These are phyloP conservation scores for Macrochelys suwanniensis DNA, from an alignment of 2,797 vertebrate species.

Conservation along the genomic window DNA sequence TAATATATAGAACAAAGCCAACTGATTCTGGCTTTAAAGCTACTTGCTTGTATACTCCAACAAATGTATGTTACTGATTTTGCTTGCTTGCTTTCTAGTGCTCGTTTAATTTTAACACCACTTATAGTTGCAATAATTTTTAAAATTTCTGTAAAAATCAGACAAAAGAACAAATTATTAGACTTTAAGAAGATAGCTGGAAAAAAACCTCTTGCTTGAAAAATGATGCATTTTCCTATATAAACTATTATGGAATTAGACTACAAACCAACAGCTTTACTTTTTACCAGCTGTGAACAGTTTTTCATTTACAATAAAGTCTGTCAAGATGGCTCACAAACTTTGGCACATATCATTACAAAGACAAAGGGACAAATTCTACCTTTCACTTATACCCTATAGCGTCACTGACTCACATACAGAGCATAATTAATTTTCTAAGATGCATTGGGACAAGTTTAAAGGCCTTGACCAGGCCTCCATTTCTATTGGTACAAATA, in stretches of 20 bases:
- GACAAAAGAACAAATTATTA: neutral
- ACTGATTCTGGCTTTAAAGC: neutral
- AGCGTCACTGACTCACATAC: neutral
- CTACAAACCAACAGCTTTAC: neutral
- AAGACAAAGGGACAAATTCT: neutral
- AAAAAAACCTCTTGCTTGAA: neutral
- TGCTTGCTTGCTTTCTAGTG: neutral
- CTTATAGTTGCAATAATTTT: neutral
- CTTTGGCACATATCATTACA: neutral
- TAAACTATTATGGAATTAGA: neutral
- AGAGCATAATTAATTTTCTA: neutral
- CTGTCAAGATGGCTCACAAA: neutral
- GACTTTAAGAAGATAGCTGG: neutral
- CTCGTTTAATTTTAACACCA: neutral
- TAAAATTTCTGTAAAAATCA: neutral
- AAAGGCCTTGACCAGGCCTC: neutral
- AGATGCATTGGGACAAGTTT: neutral
- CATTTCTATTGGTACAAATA: neutral
- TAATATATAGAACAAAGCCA: neutral
- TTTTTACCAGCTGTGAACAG: neutral
- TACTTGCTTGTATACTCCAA: neutral
- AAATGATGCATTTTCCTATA: neutral
- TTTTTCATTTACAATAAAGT: neutral
- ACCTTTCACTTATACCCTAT: neutral
- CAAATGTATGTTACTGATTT: neutral